Evolutionary conservation across 2,113 vertebrate genomes (phyloP), one percentile per base, ranked within the genome.

Genomic region (Zapus hudsonius): DNA sequence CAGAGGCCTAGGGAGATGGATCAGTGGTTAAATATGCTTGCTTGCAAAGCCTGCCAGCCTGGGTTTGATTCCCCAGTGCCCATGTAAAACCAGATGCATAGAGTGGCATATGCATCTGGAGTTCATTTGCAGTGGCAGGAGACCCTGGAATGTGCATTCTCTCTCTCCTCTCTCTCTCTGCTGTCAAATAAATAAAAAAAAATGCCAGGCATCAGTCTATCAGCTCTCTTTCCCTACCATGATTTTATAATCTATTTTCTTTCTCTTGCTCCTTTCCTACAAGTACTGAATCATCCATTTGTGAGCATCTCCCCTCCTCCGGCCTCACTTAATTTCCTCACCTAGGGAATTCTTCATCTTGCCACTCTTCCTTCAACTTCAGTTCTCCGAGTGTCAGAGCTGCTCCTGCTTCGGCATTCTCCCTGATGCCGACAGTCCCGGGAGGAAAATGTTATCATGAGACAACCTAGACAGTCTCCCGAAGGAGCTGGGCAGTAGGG

Each of bases 291-390:
- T 44, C 19, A 4, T 38, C 66, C 13, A 4, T 17, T 22, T 47
- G 31, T 52, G 61, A 19, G 44, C 55, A 33, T 5, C 64, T 38
- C 55, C 73, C 40, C 74, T 19, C 12, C 47, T 12, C 12, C 47
- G 7, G 10, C 25, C 27, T 59, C 76, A 44, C 64, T 73, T 76
- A 5, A 20, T 23, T 38, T 52, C 64, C 95, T 97, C 42, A 99
- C 99, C 98, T 93, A 17, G 98, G 98, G 92, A 99, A 98, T 47
- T 98, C 99, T 29, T 99, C 98, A 1, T 99, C 99, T 84, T 98
- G 98, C 98, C 98, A 98, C 78, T 99, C 98, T 90, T 99, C 98
- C 25, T 94, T 97, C 95, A 98, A 97, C 94, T 99, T 98, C 98
- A 97, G 57, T 4, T 84, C 94, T 66, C 52, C 92, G 13, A 91